A percentile compares a stretch with the other conserved stretches of the same genome.
These are phyloP conservation scores for Labia minor DNA, from an alignment of 2,888 invertebrate species.

Conservation along the genomic window DNA sequence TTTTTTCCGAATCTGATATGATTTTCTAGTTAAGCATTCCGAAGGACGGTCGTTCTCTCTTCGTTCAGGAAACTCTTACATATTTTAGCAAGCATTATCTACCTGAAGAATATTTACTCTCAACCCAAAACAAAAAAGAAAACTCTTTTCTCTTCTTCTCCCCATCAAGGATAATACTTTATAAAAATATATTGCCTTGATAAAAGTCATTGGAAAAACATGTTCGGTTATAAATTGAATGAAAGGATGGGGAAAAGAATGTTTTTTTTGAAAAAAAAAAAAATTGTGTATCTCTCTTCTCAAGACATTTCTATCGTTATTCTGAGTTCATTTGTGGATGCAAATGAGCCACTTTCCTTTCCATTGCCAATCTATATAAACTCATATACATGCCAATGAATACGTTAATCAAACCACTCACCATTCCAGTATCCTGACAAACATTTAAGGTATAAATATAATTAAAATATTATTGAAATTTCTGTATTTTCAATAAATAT, in stretches of 20 bases:
- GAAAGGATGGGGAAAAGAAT: too few species aligned
- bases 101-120: not conserved
- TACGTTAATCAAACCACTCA: not conserved
- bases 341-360: not conserved
- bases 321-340: not conserved
- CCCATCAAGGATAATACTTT: not conserved
- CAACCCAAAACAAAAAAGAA: not conserved
- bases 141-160: not conserved
- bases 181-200: not conserved
- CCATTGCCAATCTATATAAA: too few species aligned
- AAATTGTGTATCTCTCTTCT: not conserved
- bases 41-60: not conserved
- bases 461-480: too few species aligned
- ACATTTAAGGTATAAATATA: too few species aligned
- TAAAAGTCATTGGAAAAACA: not conserved
- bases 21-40: not conserved
- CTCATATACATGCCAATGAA: too few species aligned
- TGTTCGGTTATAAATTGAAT: not conserved
- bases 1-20: not conserved
- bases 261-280: not conserved
- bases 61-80: not conserved
- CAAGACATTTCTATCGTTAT: not conserved
- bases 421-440: too few species aligned
- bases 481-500: too few species aligned
- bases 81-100: constrained; percentile 7